These are phyloP conservation scores for Drosophila anomalata DNA, from an alignment of 2,888 invertebrate genomes.

Conservation along the genomic window DNA sequence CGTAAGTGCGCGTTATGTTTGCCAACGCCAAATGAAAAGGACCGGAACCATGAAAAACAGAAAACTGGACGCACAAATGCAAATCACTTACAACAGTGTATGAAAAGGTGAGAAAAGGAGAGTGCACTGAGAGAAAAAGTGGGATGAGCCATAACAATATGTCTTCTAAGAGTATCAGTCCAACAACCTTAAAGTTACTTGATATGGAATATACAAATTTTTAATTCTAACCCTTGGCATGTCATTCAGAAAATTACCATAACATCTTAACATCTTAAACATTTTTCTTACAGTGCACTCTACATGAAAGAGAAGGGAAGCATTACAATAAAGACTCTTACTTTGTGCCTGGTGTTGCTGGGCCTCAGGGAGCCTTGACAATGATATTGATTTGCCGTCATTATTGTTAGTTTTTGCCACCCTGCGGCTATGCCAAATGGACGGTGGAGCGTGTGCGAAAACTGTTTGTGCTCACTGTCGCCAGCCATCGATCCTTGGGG, in stretches of 20 bases:
- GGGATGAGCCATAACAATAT: too few species aligned
- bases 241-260: too few species aligned
- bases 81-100: constrained; percentile 46
- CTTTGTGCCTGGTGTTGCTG: constrained; percentile 50
- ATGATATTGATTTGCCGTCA: constrained; percentile 77
- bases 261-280: too few species aligned
- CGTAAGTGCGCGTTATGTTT: constrained; percentile 44
- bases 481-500: constrained; percentile 36
- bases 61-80: constrained; percentile 49
- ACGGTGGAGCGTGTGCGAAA: constrained; percentile 30
- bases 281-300: neutral
- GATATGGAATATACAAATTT: too few species aligned
- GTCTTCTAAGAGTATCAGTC: too few species aligned
- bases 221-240: too few species aligned
- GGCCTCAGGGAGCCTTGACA: constrained; percentile 52
- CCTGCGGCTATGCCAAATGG: constrained; percentile 25
- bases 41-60: constrained; percentile 39
- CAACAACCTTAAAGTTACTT: too few species aligned
- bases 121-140: neutral
- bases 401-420: constrained; percentile 67
- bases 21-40: constrained; percentile 46
- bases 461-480: constrained; percentile 58
- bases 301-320: neutral
- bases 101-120: constrained; percentile 7
- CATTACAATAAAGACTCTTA: constrained; percentile 66